Evolutionary conservation across 2,113 vertebrate genomes (phyloP).

Genomic region (Onychostruthus taczanowskii): DNA sequence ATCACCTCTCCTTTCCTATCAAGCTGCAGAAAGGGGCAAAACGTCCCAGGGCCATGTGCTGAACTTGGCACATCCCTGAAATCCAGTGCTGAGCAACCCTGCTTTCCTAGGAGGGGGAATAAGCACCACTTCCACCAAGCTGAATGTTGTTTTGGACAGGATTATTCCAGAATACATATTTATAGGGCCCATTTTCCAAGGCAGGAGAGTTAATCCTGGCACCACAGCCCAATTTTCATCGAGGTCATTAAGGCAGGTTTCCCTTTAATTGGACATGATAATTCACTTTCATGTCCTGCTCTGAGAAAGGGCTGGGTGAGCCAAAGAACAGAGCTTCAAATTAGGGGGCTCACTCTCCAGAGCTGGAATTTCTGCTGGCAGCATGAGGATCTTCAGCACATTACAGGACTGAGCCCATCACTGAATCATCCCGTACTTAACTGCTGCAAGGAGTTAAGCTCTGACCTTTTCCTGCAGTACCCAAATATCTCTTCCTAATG

Average conservation of each 20-base stretch:
- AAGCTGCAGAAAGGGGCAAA: not conserved
- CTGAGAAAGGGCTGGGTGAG: not conserved
- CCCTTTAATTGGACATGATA: not conserved
- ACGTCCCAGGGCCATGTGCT: accelerated
- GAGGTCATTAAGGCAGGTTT: not conserved
- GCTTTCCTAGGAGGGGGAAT: not conserved
- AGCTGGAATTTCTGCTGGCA: not conserved
- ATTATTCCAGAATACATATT: not conserved
- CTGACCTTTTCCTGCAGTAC: not conserved
- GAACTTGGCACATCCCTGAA: not conserved
- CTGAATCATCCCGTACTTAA: not conserved
- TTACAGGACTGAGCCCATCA: not conserved
- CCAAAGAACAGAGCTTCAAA: not conserved
- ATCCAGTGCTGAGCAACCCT: not conserved
- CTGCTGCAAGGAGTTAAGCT: not conserved
- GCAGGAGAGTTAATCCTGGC: not conserved
- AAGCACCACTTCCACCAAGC: not conserved
- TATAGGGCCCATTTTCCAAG: not conserved
- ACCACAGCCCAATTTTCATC: not conserved
- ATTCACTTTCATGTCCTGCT: not conserved
- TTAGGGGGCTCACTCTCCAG: not conserved
- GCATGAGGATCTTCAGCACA: not conserved
- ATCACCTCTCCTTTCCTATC: not conserved
- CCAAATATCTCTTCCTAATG: conserved; percentile 8
- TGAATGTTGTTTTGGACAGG: not conserved